These are phyloP conservation scores for Harpegnathos saltator DNA, from an alignment of 1,140 invertebrate species.

Conservation along the genomic window DNA sequence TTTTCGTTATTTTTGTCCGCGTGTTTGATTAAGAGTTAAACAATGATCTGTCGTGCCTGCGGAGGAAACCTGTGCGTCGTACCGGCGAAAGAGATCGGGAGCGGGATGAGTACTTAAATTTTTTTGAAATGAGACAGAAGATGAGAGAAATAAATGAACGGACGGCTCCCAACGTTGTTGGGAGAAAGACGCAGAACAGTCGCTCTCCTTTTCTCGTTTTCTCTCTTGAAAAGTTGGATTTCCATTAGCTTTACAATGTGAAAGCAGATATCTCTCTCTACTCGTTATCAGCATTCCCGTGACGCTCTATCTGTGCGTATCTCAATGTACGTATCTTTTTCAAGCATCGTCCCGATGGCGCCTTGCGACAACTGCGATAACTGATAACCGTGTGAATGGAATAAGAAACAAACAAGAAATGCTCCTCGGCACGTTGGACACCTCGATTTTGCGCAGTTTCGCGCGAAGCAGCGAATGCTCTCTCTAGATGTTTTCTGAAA, in stretches of 20 bases:
- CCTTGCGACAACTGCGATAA: slow-evolving; percentile 1
- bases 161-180: too few species aligned
- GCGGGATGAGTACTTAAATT: too few species aligned
- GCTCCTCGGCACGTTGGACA: neutral
- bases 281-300: too few species aligned
- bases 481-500: neutral
- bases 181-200: too few species aligned
- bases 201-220: too few species aligned
- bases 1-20: neutral
- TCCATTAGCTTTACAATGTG: neutral
- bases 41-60: too few species aligned
- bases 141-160: too few species aligned
- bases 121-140: too few species aligned
- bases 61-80: too few species aligned
- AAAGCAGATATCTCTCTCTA: neutral
- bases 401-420: slow-evolving; percentile 26
- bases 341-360: neutral
- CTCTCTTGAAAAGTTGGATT: neutral
- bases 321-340: neutral
- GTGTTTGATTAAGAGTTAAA: too few species aligned
- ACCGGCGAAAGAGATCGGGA: too few species aligned
- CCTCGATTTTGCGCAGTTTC: slow-evolving; percentile 7
- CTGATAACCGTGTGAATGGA: slow-evolving; percentile 30
- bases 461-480: too few species aligned
- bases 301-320: neutral